These are phyloP conservation scores for Nomada fabriciana DNA, from an alignment of 2,888 invertebrate genomes.

Conservation along the genomic window DNA sequence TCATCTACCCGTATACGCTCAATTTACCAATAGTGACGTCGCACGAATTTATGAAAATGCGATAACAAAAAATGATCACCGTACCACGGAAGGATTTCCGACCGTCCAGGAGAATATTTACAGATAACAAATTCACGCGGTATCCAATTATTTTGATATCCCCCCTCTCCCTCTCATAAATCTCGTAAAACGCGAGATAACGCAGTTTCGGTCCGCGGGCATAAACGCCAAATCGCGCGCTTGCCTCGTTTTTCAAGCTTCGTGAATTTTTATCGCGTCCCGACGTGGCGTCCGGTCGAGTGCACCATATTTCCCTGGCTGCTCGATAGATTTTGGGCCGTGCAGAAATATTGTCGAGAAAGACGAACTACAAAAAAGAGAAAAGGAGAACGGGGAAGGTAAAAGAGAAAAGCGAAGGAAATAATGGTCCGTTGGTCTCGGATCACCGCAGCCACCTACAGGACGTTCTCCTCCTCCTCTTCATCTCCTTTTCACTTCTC, in stretches of 20 bases:
- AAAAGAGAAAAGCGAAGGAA: slow-evolving; percentile 29
- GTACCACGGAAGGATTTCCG: not conserved
- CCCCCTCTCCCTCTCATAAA: slow-evolving; percentile 35
- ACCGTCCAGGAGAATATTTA: slow-evolving; percentile 35
- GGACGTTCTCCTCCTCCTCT: slow-evolving; percentile 11
- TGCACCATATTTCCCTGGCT: slow-evolving; percentile 65
- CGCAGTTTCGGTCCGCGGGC: slow-evolving; percentile 51
- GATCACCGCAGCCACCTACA: slow-evolving; percentile 54
- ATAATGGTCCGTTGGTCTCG: slow-evolving; percentile 59
- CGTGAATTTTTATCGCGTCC: slow-evolving; percentile 71
- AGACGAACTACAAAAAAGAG: slow-evolving; percentile 48
- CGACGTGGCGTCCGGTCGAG: slow-evolving; percentile 63
- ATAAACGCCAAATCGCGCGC: slow-evolving; percentile 41
- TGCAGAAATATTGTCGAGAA: slow-evolving; percentile 59
- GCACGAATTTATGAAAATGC: not conserved
- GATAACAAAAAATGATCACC: not conserved
- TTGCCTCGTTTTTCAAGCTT: slow-evolving; percentile 70
- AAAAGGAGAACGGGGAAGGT: not conserved
- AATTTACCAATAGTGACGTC: not conserved
- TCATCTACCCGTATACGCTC: not conserved
- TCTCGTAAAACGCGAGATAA: slow-evolving; percentile 51
- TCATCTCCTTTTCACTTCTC: slow-evolving; percentile 33
- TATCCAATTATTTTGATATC: slow-evolving; percentile 62
- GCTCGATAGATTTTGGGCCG: slow-evolving; percentile 67
- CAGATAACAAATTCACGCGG: slow-evolving; percentile 56